Conservation (phyloP, 2,113 vertebrate genomes). For the Chaetodon trifascialis region DNA sequence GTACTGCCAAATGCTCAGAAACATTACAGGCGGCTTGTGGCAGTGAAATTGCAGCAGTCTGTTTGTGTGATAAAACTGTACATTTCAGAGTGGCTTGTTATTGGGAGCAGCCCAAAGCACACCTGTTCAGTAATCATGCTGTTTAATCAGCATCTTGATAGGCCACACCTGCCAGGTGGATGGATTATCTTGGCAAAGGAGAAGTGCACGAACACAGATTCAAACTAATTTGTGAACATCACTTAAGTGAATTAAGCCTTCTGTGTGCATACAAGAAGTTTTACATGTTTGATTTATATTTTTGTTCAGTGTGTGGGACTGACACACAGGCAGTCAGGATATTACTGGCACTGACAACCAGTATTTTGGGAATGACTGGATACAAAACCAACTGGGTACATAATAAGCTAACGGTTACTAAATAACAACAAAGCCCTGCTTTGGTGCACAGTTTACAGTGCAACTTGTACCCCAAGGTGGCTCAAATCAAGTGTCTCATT, state of each 20-base stretch:
- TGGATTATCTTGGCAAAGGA: not conserved
- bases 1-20: no score
- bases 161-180: not conserved
- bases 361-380: not conserved
- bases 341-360: not conserved
- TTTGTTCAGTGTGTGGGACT: not conserved
- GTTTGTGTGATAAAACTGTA: no score
- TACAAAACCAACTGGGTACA: not conserved
- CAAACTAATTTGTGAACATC: no score
- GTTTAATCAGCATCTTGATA: not conserved
- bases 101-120: not conserved
- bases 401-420: not conserved
- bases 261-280: no score
- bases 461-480: not conserved
- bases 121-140: no score
- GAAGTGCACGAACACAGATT: not conserved
- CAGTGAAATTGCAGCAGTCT: no score
- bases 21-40: no score
- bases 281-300: no score
- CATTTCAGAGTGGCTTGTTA: no score
- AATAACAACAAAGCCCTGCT: not conserved
- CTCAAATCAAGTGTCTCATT: not conserved
- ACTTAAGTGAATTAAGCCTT: no score
- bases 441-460: not conserved
- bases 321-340: constrained; percentile 9